Evolutionary conservation across 2,113 vertebrate species (phyloP).

Genomic region (Mormoops blainvillei): DNA sequence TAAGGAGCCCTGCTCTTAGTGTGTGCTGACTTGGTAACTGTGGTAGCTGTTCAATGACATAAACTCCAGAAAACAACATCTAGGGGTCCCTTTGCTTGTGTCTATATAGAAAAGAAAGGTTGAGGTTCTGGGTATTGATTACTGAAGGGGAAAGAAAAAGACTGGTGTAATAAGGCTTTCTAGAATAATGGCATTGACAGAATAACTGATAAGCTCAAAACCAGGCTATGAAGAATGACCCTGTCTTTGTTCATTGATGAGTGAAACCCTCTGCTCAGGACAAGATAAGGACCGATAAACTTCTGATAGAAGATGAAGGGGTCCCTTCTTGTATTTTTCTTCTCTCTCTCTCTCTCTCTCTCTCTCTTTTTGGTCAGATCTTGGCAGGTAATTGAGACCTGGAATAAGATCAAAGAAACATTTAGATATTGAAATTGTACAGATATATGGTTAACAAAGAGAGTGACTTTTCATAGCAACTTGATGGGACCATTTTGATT

Average conservation of each 20-base stretch:
- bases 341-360: neutral
- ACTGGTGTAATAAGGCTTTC: neutral
- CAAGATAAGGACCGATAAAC: neutral
- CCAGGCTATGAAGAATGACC: neutral
- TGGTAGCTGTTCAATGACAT: neutral
- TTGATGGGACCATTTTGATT: neutral
- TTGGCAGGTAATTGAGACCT: neutral
- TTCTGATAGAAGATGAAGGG: neutral
- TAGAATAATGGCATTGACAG: neutral
- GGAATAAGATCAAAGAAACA: neutral
- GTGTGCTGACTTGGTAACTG: neutral
- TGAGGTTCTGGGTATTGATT: neutral
- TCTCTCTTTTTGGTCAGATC: neutral
- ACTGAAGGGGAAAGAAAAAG: neutral
- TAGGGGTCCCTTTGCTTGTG: neutral
- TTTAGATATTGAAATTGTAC: neutral
- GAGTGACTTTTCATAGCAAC: neutral
- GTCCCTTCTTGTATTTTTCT: neutral
- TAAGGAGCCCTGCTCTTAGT: neutral
- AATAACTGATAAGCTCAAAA: slow-evolving; percentile 1
- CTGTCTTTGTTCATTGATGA: neutral
- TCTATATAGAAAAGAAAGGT: neutral
- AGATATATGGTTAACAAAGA: neutral
- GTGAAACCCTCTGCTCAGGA: neutral
- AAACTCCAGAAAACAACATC: neutral